These are phyloP conservation scores for Ammospiza caudacuta DNA, from an alignment of 2,113 vertebrate genomes.

Conservation along the genomic window DNA sequence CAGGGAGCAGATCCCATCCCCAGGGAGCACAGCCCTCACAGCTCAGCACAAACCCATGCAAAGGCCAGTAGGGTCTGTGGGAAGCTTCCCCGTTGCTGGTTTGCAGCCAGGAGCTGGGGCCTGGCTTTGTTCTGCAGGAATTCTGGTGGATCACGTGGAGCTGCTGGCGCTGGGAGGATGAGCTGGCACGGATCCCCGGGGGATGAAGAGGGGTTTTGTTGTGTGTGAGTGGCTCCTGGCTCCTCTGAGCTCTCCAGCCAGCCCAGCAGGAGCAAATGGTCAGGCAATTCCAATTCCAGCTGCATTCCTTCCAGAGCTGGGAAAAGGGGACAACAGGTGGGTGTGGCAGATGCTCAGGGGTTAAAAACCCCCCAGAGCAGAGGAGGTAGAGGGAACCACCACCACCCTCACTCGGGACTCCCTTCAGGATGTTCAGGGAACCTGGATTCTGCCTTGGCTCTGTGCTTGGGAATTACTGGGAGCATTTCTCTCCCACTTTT, in stretches of 20 bases:
- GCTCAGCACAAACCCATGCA: background rate
- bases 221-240: background rate
- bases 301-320: background rate
- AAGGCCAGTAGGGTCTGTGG: background rate
- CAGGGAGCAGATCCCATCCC: background rate
- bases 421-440: background rate
- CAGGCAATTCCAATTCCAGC: background rate
- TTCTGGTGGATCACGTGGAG: constrained; percentile 43
- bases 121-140: constrained; percentile 53
- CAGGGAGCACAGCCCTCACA: background rate
- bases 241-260: background rate
- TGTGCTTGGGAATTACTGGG: background rate
- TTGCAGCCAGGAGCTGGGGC: background rate
- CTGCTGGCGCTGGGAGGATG: constrained; percentile 39
- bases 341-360: background rate
- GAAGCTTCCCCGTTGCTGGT: background rate
- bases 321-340: background rate
- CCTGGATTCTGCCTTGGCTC: background rate
- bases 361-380: background rate
- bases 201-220: constrained; percentile 59
- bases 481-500: background rate
- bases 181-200: constrained; percentile 45
- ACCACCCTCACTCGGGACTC: background rate
- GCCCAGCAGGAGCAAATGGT: background rate
- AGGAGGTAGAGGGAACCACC: background rate